These are phyloP conservation scores for Tillus elongatus DNA, from an alignment of 2,888 invertebrate genomes.

Conservation along the genomic window DNA sequence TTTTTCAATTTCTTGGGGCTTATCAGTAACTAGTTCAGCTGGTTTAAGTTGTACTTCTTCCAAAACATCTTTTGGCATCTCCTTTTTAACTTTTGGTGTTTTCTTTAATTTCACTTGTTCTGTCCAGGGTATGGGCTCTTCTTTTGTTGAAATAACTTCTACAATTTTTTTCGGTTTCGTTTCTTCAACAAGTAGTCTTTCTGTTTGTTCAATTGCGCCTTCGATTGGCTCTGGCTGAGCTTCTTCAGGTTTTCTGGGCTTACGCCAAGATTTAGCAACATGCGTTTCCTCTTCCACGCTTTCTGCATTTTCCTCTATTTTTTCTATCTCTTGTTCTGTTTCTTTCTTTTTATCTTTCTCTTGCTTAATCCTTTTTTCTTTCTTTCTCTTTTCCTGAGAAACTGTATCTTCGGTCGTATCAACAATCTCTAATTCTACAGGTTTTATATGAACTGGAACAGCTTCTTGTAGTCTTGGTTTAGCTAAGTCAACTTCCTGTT, in stretches of 20 bases:
- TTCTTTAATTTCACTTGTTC: slow-evolving; percentile 49
- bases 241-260: slow-evolving; percentile 22
- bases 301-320: too few species aligned
- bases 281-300: background rate
- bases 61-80: slow-evolving; percentile 33
- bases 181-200: too few species aligned
- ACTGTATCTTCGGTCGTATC: too few species aligned
- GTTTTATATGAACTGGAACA: background rate
- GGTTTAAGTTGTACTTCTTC: slow-evolving; percentile 43
- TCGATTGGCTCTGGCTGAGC: slow-evolving; percentile 7
- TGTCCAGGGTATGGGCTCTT: slow-evolving; percentile 43
- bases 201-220: slow-evolving; percentile 11
- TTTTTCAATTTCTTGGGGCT: slow-evolving; percentile 31
- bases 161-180: too few species aligned
- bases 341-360: too few species aligned
- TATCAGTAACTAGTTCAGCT: slow-evolving; percentile 18
- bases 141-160: slow-evolving; percentile 21
- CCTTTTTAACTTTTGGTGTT: slow-evolving; percentile 32
- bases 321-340: too few species aligned
- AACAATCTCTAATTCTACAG: slow-evolving; percentile 3
- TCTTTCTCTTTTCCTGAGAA: too few species aligned
- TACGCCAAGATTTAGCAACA: slow-evolving; percentile 8
- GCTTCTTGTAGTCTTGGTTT: slow-evolving; percentile 40
- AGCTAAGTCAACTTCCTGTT: slow-evolving; percentile 33
- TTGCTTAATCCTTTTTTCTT: too few species aligned